A percentile compares a stretch with the other conserved stretches of the same genome.
These are phyloP conservation scores for Amphiprion percula DNA, from an alignment of 2,113 vertebrate species.

Conservation along the genomic window DNA sequence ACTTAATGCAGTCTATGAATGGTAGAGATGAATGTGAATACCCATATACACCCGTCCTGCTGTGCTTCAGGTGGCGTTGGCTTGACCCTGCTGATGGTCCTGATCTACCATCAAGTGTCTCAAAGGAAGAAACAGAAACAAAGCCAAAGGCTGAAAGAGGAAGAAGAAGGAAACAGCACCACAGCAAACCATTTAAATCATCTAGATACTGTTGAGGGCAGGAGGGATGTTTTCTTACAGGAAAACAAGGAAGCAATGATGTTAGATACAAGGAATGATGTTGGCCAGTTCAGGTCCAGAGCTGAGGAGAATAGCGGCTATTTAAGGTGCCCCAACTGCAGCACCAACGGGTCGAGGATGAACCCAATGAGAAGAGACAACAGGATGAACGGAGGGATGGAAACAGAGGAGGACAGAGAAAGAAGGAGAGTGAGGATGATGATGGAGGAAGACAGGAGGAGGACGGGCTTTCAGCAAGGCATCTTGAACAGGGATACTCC, in stretches of 20 bases:
- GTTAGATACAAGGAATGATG: slow-evolving; percentile 5
- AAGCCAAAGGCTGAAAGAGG: slow-evolving; percentile 45
- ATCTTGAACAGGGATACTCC: slow-evolving; percentile 18
- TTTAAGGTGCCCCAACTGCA: slow-evolving; percentile 49
- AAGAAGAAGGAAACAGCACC: slow-evolving; percentile 52
- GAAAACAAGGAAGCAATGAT: slow-evolving; percentile 12
- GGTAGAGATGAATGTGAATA: background rate
- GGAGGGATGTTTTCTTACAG: slow-evolving; percentile 18
- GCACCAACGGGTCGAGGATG: background rate
- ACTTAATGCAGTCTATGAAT: too few relatives aligned
- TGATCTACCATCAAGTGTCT: slow-evolving; percentile 65
- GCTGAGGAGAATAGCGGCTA: background rate
- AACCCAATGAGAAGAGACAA: slow-evolving; percentile 35
- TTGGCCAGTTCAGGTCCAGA: slow-evolving; percentile 12
- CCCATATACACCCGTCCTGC: background rate
- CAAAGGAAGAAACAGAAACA: slow-evolving; percentile 51
- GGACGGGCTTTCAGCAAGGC: slow-evolving; percentile 24
- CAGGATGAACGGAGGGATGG: slow-evolving; percentile 35
- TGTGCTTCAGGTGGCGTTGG: slow-evolving; percentile 77
- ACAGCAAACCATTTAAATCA: slow-evolving; percentile 62
- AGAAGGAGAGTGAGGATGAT: slow-evolving; percentile 39
- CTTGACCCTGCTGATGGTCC: slow-evolving; percentile 70
- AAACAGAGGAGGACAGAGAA: slow-evolving; percentile 45
- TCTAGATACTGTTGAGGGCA: slow-evolving; percentile 26
- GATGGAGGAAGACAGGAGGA: slow-evolving; percentile 49